These are phyloP conservation scores for Orius insidiosus DNA, from an alignment of 1,140 invertebrate genomes.

Conservation along the genomic window DNA sequence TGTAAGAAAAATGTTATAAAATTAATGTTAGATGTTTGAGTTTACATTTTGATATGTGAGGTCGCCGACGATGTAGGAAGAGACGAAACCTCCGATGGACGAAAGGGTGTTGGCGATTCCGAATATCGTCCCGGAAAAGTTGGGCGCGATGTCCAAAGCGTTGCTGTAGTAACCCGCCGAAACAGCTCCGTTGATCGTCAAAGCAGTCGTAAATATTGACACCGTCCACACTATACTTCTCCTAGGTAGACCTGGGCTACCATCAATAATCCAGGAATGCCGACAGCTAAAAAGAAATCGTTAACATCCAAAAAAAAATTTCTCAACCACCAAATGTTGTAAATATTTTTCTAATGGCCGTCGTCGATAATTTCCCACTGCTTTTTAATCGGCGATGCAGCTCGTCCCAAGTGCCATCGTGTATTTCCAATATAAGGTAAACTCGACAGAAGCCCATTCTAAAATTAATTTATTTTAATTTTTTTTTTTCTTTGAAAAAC, in stretches of 20 bases:
- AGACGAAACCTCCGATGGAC: conserved; percentile 72
- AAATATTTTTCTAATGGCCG: too few relatives aligned
- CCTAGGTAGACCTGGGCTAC: conserved; percentile 49
- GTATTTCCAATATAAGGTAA: conserved; percentile 73
- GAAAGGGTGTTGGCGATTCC: conserved; percentile 80
- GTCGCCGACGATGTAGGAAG: conserved; percentile 64
- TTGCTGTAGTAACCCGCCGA: conserved; percentile 78
- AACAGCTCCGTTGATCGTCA: conserved; percentile 69
- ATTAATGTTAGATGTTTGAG: conserved; percentile 39
- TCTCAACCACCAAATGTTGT: not conserved
- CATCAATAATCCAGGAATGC: conserved; percentile 46
- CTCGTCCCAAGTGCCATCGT: conserved; percentile 52
- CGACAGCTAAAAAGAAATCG: too few relatives aligned
- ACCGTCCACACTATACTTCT: conserved; percentile 45
- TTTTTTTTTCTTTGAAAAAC: too few relatives aligned
- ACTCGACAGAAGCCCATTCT: conserved; percentile 77
- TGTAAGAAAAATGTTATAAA: too few relatives aligned
- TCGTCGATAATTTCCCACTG: conserved; percentile 45
- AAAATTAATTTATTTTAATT: conserved; percentile 19
- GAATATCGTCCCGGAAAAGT: conserved; percentile 71
- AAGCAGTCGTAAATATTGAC: conserved; percentile 50
- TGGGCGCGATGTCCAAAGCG: conserved; percentile 74
- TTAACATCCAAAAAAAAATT: conserved; percentile 27
- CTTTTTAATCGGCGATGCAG: conserved; percentile 46
- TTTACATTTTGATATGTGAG: conserved; percentile 57